These are phyloP conservation scores for Melanocharis versteri DNA, from an alignment of 2,113 vertebrate species.

Conservation along the genomic window DNA sequence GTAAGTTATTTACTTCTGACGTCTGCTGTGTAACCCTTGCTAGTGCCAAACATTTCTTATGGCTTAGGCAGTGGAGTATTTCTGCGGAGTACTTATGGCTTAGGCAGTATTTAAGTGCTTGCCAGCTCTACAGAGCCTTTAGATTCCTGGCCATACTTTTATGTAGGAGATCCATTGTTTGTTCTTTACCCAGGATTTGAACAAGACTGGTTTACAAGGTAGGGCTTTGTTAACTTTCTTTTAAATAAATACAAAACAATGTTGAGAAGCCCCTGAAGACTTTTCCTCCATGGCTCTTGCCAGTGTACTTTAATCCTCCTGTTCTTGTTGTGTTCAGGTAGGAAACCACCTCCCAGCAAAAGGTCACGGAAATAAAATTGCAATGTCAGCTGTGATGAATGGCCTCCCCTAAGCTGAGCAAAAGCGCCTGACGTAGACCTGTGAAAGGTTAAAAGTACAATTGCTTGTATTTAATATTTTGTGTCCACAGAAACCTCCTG, in stretches of 20 bases:
- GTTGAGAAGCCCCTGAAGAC: not conserved
- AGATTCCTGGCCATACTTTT: not conserved
- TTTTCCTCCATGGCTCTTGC: not conserved
- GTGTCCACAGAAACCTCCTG: not conserved
- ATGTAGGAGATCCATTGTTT: not conserved
- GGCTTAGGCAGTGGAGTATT: not conserved
- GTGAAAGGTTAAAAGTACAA: not conserved
- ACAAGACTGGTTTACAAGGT: not conserved
- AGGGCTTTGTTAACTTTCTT: not conserved
- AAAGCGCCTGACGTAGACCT: not conserved
- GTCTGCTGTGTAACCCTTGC: not conserved
- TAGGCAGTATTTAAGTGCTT: not conserved
- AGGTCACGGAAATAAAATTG: not conserved
- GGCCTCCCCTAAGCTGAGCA: not conserved
- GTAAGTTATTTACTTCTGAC: not conserved
- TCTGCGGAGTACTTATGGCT: not conserved
- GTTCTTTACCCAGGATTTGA: not conserved
- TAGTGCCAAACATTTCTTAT: not conserved
- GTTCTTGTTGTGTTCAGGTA: not conserved
- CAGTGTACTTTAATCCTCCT: not conserved
- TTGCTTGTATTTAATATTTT: not conserved
- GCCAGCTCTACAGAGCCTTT: not conserved
- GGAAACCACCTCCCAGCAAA: not conserved
- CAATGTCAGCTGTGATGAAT: not conserved
- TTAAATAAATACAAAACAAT: not conserved